These are phyloP conservation scores for Canis aureus DNA, from an alignment of 2,113 vertebrate species.

Conservation along the genomic window DNA sequence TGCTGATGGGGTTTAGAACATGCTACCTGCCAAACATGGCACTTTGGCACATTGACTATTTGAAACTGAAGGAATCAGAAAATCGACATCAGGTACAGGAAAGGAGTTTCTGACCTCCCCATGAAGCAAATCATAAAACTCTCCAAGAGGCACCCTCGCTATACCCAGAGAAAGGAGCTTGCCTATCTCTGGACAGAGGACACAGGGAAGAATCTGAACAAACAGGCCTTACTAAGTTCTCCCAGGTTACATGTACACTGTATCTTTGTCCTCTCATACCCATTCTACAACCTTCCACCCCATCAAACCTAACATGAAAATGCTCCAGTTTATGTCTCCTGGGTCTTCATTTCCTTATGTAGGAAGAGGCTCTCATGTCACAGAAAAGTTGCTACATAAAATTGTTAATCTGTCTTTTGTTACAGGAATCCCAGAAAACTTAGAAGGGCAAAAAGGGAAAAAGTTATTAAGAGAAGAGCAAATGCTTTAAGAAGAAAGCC, in stretches of 20 bases:
- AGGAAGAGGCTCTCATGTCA: not conserved
- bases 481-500: not conserved
- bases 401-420: not conserved
- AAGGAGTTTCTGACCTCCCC: not conserved
- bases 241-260: not conserved
- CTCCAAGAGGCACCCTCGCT: not conserved
- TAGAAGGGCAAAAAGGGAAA: not conserved
- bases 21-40: not conserved
- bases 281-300: not conserved
- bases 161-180: not conserved
- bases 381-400: not conserved
- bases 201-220: not conserved
- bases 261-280: not conserved
- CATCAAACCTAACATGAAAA: not conserved
- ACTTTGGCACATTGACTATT: accelerated
- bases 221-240: not conserved
- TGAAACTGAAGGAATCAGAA: not conserved
- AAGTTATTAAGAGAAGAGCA: not conserved
- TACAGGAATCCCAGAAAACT: not conserved
- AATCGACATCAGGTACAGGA: not conserved
- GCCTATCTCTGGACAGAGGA: not conserved
- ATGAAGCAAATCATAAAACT: not conserved
- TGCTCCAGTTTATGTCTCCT: not conserved
- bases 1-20: not conserved
- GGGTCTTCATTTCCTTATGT: not conserved